phyloP scores from a whole-genome alignment of 1,140 invertebrate genomes.

The Rhyzopertha dominica region DNA sequence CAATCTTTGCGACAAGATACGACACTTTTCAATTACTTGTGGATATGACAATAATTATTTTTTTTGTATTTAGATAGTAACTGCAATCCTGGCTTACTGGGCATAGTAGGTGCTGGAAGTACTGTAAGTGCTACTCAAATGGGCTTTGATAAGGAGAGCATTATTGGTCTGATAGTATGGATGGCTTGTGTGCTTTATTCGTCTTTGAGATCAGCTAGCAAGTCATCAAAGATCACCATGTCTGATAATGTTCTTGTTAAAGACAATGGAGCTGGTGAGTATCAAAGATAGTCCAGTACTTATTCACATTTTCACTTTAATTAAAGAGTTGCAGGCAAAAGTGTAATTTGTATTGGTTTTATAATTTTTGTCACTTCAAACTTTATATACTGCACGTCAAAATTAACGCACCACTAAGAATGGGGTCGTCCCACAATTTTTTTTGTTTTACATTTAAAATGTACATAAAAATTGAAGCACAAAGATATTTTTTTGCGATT shows the following conservation, averaged over 20 bases:
- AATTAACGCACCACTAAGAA: too few species aligned
- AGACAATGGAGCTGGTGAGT: constrained; percentile 61
- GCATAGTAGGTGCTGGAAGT: constrained; percentile 44
- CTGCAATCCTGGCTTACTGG: constrained; percentile 73
- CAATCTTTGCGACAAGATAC: too few species aligned
- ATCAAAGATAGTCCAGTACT: too few species aligned
- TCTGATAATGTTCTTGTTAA: constrained; percentile 70
- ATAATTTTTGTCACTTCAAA: too few species aligned
- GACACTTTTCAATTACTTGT: neutral
- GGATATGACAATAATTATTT: neutral
- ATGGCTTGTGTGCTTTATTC: constrained; percentile 94
- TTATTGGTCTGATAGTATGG: constrained; percentile 91
- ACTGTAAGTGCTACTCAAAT: constrained; percentile 45
- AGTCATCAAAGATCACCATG: constrained; percentile 70
- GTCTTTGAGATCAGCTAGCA: constrained; percentile 77
- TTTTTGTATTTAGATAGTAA: constrained; percentile 59
- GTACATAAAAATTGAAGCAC: too few species aligned
- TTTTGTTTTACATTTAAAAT: too few species aligned
- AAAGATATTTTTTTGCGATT: too few species aligned
- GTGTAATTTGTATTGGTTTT: too few species aligned
- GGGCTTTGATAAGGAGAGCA: constrained; percentile 77
- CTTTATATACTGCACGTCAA: too few species aligned
- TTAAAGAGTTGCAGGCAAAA: too few species aligned
- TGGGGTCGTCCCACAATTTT: too few species aligned
- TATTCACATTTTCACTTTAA: too few species aligned